These are phyloP conservation scores for Scarus forsteni DNA, from an alignment of 2,797 vertebrate species.

Conservation along the genomic window DNA sequence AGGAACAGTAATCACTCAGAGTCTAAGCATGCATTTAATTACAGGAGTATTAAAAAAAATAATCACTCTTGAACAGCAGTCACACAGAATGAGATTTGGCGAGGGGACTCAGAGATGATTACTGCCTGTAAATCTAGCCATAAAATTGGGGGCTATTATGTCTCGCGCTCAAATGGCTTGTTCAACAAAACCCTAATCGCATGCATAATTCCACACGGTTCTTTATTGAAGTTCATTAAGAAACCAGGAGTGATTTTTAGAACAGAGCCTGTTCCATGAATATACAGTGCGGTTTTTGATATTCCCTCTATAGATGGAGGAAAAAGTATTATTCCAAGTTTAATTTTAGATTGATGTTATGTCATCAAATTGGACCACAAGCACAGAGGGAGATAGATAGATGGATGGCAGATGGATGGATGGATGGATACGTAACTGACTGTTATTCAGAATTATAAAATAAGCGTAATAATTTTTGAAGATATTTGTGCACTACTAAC, in stretches of 20 bases:
- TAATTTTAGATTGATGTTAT: slow-evolving; percentile 10
- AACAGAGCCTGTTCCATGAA: slow-evolving; percentile 8
- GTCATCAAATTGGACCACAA: slow-evolving; percentile 19
- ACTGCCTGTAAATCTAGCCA: slow-evolving; percentile 78
- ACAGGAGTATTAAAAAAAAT: slow-evolving; percentile 82
- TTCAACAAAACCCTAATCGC: slow-evolving; percentile 78
- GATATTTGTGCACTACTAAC: too few relatives aligned
- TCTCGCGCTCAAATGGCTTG: slow-evolving; percentile 76
- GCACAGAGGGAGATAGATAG: too few relatives aligned
- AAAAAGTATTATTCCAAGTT: slow-evolving; percentile 18
- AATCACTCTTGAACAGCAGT: slow-evolving; percentile 77
- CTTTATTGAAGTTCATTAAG: slow-evolving; percentile 77
- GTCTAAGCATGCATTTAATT: slow-evolving; percentile 83
- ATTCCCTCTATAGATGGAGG: slow-evolving; percentile 11
- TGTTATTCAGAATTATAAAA: too few relatives aligned
- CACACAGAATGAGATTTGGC: slow-evolving; percentile 78
- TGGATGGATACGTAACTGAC: too few relatives aligned
- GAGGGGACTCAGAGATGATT: slow-evolving; percentile 74
- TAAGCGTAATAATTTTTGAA: too few relatives aligned
- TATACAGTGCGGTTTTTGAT: not conserved
- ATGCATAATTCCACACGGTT: slow-evolving; percentile 73
- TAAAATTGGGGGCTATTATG: slow-evolving; percentile 79
- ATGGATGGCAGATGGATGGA: too few relatives aligned
- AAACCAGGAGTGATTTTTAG: slow-evolving; percentile 54
- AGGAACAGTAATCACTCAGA: slow-evolving; percentile 77